These are phyloP conservation scores for Propithecus deckenii DNA, from an alignment of 2,797 vertebrate genomes.

Conservation along the genomic window DNA sequence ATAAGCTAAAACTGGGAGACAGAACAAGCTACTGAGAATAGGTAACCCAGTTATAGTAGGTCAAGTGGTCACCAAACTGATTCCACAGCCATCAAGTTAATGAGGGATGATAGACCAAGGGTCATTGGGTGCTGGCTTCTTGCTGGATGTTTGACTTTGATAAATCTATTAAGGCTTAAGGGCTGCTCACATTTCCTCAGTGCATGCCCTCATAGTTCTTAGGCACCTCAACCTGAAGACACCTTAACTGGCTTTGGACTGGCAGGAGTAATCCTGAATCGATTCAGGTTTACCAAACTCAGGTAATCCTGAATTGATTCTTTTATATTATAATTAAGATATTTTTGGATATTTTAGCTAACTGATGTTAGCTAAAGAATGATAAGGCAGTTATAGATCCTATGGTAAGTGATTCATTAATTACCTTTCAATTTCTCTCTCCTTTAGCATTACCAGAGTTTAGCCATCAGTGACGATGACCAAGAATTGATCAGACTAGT, in stretches of 20 bases:
- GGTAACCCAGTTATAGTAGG: background rate
- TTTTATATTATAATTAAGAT: background rate
- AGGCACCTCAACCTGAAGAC: background rate
- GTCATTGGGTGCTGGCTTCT: background rate
- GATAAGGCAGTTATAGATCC: background rate
- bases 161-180: background rate
- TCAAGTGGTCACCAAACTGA: background rate
- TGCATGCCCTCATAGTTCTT: background rate
- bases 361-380: background rate
- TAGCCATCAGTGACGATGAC: background rate
- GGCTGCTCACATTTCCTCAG: slow-evolving; percentile 9
- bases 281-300: background rate
- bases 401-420: background rate
- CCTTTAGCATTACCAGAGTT: background rate
- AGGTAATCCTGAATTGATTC: background rate
- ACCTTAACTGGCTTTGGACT: background rate
- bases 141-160: background rate
- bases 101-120: background rate
- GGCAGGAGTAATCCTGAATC: background rate
- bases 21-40: slow-evolving; percentile 25
- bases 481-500: background rate
- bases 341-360: background rate
- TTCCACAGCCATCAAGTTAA: background rate
- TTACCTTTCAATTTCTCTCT: background rate
- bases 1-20: slow-evolving; percentile 5